Evolutionary conservation across 2,113 vertebrate species (phyloP).

Genomic region (Gadus macrocephalus): DNA sequence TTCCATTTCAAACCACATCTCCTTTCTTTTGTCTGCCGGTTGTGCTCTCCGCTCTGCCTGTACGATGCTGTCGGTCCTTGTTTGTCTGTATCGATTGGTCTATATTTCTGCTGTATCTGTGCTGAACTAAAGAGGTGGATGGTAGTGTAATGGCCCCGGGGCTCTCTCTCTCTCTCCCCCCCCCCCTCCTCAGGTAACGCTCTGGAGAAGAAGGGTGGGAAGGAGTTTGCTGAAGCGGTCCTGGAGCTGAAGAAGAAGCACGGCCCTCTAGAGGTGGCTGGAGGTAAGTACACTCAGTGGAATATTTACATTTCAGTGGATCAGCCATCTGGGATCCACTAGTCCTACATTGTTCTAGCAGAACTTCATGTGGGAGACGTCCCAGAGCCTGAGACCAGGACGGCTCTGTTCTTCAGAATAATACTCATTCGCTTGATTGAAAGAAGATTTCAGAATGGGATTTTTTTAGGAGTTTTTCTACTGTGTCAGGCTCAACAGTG

Average conservation of each 20-base stretch:
- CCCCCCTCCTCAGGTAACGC: constrained; percentile 79
- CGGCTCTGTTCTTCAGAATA: no score
- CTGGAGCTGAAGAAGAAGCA: constrained; percentile 94
- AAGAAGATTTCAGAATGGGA: no score
- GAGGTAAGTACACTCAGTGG: constrained; percentile 72
- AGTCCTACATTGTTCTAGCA: no score
- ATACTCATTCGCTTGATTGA: no score
- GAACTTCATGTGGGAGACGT: no score
- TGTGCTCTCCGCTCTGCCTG: background rate
- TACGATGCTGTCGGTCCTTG: constrained; percentile 7
- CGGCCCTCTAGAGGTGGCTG: constrained; percentile 91
- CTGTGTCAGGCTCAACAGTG: no score
- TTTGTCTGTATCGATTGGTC: constrained; percentile 3
- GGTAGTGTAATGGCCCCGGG: background rate
- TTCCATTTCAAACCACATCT: background rate
- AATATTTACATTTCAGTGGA: no score
- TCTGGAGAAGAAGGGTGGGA: constrained; percentile 95
- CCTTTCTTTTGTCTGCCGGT: background rate
- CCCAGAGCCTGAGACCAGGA: no score
- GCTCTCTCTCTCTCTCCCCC: constrained; percentile 10
- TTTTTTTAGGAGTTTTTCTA: no score
- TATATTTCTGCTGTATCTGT: background rate
- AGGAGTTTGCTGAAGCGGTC: constrained; percentile 90
- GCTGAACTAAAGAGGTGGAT: no score
- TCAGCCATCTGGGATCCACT: no score